Base-by-base conservation (phyloP, 2,113 vertebrate species). In the Gobio gobio region DNA sequence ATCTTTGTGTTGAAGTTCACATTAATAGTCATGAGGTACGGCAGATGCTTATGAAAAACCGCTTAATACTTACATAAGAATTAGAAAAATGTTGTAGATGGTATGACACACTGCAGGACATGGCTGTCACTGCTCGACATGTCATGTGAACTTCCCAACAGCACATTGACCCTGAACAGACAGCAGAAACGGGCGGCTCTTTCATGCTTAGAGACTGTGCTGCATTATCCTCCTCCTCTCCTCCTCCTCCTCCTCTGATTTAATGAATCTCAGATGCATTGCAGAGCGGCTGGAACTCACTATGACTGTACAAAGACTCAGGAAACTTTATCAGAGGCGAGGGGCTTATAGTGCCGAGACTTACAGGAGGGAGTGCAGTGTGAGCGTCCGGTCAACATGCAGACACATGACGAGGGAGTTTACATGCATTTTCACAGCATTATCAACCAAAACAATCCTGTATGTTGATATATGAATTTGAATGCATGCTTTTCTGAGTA, bases 191-290 rank as follows among this genome's bases (percentile, higher is more conserved):
- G 24, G 47, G 16, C 4, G 29, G 20, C 64, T 36, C 29, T 63
- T 12, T 36, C 29, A 68, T 4, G 51, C 45, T 8, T 5, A 29
- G 51, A 77, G 54, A 40, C 20, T 33, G 9, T n/a, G 18, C 51
- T 54, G 47, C 26, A 40, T 40, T 59, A n/a, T 78, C 22, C 40
- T 40, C 40, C 26, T 77, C 56, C 36, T 79, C 40, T 40, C 40
- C 26, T 77, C 56, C 36, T 79, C 47, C 54, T 22, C 16, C 51
- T 47, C 64, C 26, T 79, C 36, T 40, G 61, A 20, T 66, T 49
- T 86, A 86, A 86, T 75, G 70, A 63, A 49, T 83, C 26, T 58
- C 74, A 72, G 24, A 88, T 66, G 84, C 14, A 26, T 12, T 45
- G 16, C 68, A 20, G 33, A 78, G 56, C 22, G 22, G 13, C 58